Conservation (phyloP, 2,797 vertebrate species). For the Fratercula arctica region DNA sequence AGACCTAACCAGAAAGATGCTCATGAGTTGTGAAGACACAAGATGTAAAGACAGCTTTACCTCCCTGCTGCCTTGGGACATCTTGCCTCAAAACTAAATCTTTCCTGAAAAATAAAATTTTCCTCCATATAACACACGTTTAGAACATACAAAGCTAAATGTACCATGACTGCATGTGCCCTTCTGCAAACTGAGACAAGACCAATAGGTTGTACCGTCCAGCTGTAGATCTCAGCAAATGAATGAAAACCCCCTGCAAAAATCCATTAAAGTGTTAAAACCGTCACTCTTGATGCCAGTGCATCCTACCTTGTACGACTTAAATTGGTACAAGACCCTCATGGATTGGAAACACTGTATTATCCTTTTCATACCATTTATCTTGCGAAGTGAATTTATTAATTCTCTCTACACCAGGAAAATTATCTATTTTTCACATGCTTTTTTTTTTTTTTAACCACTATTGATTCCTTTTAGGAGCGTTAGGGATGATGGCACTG, state of each 20-base stretch:
- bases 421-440: slow-evolving; percentile 3
- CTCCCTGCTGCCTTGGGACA: not conserved
- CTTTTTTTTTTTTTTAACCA: not conserved
- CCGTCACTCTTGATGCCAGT: not conserved
- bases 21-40: not conserved
- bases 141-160: not conserved
- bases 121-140: not conserved
- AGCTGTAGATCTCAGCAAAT: not conserved
- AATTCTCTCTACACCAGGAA: slow-evolving; percentile 25
- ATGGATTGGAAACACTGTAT: slow-evolving; percentile 8
- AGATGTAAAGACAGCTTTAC: not conserved
- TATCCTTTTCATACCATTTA: slow-evolving; percentile 38
- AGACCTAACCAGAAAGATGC: not conserved
- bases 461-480: slow-evolving; percentile 21
- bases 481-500: not conserved
- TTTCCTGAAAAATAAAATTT: not conserved
- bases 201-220: not conserved
- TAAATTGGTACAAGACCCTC: slow-evolving; percentile 51
- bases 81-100: not conserved
- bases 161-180: not conserved
- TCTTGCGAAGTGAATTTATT: slow-evolving; percentile 18
- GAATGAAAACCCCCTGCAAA: not conserved
- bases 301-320: not conserved
- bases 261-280: not conserved
- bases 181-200: not conserved